A percentile compares a stretch with the other conserved stretches of the same genome.
phyloP scores from a whole-genome alignment of 1,140 invertebrate genomes.

The Aplysia californica region DNA sequence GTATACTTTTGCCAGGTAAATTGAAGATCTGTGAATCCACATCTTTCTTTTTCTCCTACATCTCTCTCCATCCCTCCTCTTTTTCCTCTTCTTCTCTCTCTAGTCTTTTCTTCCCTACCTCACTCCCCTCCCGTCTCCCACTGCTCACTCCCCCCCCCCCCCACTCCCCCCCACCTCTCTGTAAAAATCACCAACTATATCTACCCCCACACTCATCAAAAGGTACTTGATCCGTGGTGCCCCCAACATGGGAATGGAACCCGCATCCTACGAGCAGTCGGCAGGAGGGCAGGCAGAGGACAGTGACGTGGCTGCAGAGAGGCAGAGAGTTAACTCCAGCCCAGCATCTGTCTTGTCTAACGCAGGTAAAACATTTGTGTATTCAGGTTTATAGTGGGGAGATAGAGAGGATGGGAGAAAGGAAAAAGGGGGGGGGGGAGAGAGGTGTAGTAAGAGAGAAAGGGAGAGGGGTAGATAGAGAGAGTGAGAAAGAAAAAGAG shows the following conservation, averaged over 20 bases:
- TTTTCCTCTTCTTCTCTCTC: no score
- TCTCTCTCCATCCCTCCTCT: no score
- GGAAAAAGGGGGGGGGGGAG: neutral
- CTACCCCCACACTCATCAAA: no score
- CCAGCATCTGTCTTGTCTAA: constrained; percentile 30
- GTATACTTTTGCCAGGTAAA: no score
- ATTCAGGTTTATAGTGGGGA: neutral
- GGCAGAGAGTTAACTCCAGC: constrained; percentile 39
- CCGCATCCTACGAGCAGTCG: neutral
- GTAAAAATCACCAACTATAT: neutral
- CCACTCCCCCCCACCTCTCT: no score
- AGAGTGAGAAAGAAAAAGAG: neutral
- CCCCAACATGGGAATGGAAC: neutral
- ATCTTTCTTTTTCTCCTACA: no score
- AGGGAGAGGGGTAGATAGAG: neutral
- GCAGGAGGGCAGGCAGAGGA: constrained; percentile 32
- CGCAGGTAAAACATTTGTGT: constrained; percentile 26
- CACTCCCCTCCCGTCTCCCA: no score
- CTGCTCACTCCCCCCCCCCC: no score
- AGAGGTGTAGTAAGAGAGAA: neutral
- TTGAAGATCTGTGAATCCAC: no score
- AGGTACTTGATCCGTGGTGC: constrained; percentile 23
- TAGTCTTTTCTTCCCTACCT: no score
- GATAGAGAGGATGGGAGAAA: neutral
- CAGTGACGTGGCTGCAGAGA: constrained; percentile 46